Evolutionary conservation across 1,140 invertebrate genomes (phyloP), one percentile per base, ranked within the genome.

Genomic region (Probaryconus sp.): DNA sequence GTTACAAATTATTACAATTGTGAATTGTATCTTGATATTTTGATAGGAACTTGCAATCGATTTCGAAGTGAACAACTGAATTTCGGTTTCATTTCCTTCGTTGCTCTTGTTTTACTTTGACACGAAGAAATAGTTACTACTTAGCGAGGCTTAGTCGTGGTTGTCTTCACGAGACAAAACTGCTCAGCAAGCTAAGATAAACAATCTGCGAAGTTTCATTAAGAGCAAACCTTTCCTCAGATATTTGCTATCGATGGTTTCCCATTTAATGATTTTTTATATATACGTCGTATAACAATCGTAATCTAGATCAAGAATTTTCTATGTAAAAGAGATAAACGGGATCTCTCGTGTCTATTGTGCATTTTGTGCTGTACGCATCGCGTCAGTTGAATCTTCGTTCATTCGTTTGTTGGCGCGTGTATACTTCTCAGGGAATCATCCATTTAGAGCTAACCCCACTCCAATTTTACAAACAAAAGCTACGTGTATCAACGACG

Each of bases 151-250:
- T 60, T 60, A 69, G 37, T 20, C 38, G 28, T 45, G 4, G n/a
- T 24, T 17, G 37, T n/a, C 45, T 16, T 37, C 3, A 37, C 24
- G 37, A 60, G 45, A 58, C 28, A 69, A 50, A 60, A 69, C 47
- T 69, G 37, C 24, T 17, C 35, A 53, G 31, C 11, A 21, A 70
- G 13, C 48, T 53, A 69, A 61, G 47, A 61, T 48, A 70, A 70
- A 70, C 56, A 70, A 61, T 70, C 33, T 42, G 33, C 40, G 26
- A 61, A 60, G 47, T 70, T 61, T 70, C 55, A 70, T 70, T 70
- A 61, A 70, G 33, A 70, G 31, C 50, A 56, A 56, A 56, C 58
- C 56, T 56, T 56, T 50, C 38, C 5, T 3, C 13, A 56, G 48
- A 48, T 63, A 56, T 70, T 63, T 63, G 50, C 50, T 63, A 56